Percentiles rank a stretch among this genome's conserved stretches.
phyloP scores from a whole-genome alignment of 2,888 invertebrate species.

The Sycophila texana region DNA sequence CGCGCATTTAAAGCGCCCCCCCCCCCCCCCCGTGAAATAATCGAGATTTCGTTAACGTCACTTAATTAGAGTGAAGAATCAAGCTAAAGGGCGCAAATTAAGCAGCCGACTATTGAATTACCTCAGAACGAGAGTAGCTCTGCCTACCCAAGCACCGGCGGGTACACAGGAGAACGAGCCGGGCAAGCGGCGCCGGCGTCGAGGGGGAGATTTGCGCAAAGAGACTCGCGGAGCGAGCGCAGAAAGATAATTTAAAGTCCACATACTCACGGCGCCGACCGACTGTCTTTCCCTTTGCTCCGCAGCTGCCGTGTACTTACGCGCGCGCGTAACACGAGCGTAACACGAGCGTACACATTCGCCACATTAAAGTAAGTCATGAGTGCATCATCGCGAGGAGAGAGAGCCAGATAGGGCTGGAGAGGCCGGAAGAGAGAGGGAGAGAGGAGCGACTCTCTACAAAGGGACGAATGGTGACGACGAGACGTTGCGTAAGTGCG shows the following conservation, averaged over 20 bases:
- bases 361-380: constrained; percentile 45
- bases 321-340: constrained; percentile 2
- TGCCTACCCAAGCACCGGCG: too few species aligned
- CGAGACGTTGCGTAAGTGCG: constrained; percentile 38
- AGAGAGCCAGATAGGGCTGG: constrained; percentile 26
- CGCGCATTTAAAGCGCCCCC: too few species aligned
- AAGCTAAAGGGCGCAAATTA: constrained; percentile 36
- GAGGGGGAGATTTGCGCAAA: not conserved
- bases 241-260: constrained; percentile 36
- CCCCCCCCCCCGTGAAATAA: not conserved
- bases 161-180: not conserved
- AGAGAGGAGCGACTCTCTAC: constrained; percentile 14
- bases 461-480: constrained; percentile 38
- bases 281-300: not conserved
- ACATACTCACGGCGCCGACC: constrained; percentile 4
- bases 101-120: constrained; percentile 48
- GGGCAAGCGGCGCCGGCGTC: not conserved
- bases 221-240: not conserved
- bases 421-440: constrained; percentile 5
- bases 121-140: not conserved
- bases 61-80: constrained; percentile 44
- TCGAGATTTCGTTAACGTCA: constrained; percentile 45
- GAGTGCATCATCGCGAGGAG: constrained; percentile 32
- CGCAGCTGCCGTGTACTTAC: not conserved
- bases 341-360: constrained; percentile 37